These are phyloP conservation scores for Lycaon pictus DNA, from an alignment of 2,113 vertebrate genomes.

Conservation along the genomic window DNA sequence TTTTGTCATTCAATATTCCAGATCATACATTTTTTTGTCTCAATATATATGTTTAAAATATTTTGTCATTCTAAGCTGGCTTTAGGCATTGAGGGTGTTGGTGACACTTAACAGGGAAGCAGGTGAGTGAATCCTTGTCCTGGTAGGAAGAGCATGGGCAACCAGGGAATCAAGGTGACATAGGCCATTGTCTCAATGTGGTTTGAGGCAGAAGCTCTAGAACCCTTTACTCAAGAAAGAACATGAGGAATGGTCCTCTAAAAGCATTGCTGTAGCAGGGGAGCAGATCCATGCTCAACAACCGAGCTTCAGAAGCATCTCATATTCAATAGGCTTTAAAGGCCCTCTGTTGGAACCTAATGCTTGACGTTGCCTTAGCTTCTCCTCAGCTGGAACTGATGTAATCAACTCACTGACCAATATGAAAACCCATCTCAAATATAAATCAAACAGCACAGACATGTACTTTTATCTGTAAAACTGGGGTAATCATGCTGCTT, in stretches of 20 bases:
- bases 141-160: not conserved
- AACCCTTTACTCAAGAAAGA: not conserved
- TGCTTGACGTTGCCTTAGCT: not conserved
- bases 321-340: not conserved
- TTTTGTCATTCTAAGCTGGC: not conserved
- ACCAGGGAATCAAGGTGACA: too few species aligned
- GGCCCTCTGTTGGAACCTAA: not conserved
- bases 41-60: not conserved
- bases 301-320: not conserved
- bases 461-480: not conserved
- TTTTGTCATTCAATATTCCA: not conserved
- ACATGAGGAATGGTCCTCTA: not conserved
- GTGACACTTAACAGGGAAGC: not conserved
- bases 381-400: not conserved
- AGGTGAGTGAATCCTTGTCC: not conserved
- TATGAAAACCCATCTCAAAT: not conserved
- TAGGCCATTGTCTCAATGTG: not conserved
- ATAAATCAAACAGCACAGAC: not conserved
- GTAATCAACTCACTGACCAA: not conserved
- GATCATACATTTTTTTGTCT: not conserved
- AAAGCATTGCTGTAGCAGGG: fast-evolving
- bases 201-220: not conserved
- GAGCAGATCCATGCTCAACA: not conserved
- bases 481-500: not conserved
- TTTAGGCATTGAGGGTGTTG: not conserved